Conservation (phyloP, 2,888 invertebrate genomes). For the Scaptomyza reducta region DNA sequence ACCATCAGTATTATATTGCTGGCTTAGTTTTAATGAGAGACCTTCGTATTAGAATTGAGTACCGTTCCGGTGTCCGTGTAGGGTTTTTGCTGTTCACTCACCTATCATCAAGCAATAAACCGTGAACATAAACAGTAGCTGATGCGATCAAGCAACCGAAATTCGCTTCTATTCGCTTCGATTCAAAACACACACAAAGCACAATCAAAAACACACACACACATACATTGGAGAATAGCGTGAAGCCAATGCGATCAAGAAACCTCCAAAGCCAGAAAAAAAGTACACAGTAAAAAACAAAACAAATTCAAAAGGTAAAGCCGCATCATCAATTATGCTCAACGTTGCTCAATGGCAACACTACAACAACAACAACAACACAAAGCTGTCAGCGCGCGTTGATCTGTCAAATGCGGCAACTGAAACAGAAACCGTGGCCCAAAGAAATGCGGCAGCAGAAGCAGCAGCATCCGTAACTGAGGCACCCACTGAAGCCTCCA, state of each 20-base stretch:
- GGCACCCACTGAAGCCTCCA: conserved; percentile 43
- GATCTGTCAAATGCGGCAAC: conserved; percentile 77
- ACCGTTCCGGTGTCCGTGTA: conserved; percentile 17
- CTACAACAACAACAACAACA: conserved; percentile 37
- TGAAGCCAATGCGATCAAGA: conserved; percentile 74
- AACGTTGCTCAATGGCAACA: conserved; percentile 66
- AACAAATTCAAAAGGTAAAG: conserved; percentile 68
- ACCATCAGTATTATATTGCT: conserved; percentile 12
- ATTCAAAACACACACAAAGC: conserved; percentile 32
- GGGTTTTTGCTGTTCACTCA: conserved; percentile 20
- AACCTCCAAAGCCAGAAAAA: conserved; percentile 45
- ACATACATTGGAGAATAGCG: conserved; percentile 36
- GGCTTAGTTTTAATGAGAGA: conserved; percentile 51
- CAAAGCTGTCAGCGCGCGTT: conserved; percentile 79
- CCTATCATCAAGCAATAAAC: conserved; percentile 61
- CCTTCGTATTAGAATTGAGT: conserved; percentile 38
- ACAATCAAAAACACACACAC: conserved; percentile 5
- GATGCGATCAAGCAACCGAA: conserved; percentile 60
- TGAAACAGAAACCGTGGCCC: conserved; percentile 47
- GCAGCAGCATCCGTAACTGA: conserved; percentile 37
- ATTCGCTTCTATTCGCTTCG: conserved; percentile 49
- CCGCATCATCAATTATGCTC: conserved; percentile 80
- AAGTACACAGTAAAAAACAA: conserved; percentile 1
- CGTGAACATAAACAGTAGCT: conserved; percentile 74
- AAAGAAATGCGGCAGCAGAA: conserved; percentile 66